These are phyloP conservation scores for Euwallacea similis DNA, from an alignment of 1,140 invertebrate genomes.

Conservation along the genomic window DNA sequence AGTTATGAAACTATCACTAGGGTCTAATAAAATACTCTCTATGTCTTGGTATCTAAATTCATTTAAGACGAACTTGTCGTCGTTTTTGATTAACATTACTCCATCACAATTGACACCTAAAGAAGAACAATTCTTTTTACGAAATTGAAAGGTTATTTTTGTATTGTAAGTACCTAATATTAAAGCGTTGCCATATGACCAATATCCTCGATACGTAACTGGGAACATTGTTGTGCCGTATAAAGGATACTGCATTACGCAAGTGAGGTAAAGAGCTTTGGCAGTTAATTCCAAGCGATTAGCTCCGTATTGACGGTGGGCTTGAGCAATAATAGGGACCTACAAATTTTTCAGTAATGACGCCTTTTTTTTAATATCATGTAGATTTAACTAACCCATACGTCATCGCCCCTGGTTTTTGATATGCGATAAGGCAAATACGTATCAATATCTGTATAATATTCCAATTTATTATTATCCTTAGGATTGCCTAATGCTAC, in stretches of 20 bases:
- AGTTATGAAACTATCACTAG: slow-evolving; percentile 89
- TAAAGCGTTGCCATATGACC: slow-evolving; percentile 67
- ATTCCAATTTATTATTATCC: slow-evolving; percentile 67
- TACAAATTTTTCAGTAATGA: slow-evolving; percentile 42
- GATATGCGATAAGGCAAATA: slow-evolving; percentile 80
- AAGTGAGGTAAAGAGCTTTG: slow-evolving; percentile 91
- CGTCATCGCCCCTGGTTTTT: slow-evolving; percentile 70
- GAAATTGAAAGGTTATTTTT: not conserved
- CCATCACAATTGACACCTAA: slow-evolving; percentile 88
- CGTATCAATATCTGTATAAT: slow-evolving; percentile 78
- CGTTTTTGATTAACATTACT: slow-evolving; percentile 83
- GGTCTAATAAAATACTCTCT: slow-evolving; percentile 88
- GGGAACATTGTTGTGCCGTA: slow-evolving; percentile 93
- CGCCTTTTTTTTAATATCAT: too few relatives aligned
- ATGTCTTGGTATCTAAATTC: slow-evolving; percentile 88
- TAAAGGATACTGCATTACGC: slow-evolving; percentile 95
- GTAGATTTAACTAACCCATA: slow-evolving; percentile 63
- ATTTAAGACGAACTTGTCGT: slow-evolving; percentile 86
- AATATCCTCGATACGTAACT: slow-evolving; percentile 81
- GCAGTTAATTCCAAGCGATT: slow-evolving; percentile 88
- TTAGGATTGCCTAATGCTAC: slow-evolving; percentile 87
- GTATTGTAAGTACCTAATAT: slow-evolving; percentile 57
- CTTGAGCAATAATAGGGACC: slow-evolving; percentile 83
- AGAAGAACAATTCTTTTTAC: not conserved
- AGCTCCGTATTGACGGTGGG: slow-evolving; percentile 86